Conservation (phyloP, 2,888 invertebrate species). For the Blera fallax region DNA sequence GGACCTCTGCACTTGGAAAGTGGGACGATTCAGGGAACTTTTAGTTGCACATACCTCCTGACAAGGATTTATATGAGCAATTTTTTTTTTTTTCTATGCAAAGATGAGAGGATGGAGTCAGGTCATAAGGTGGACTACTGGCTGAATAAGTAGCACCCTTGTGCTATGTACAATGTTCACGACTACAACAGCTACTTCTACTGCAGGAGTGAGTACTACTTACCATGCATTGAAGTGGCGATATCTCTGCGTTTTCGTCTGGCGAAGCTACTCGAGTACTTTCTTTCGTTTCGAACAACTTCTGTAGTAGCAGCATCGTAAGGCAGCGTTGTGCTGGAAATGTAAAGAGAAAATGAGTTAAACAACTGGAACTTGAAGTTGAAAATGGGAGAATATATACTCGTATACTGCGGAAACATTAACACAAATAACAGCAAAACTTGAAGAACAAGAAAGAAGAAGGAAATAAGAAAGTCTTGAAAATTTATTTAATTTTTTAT, state of each 20-base stretch:
- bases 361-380: slow-evolving; percentile 20
- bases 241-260: slow-evolving; percentile 78
- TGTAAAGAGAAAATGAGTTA: slow-evolving; percentile 37
- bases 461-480: slow-evolving; percentile 9
- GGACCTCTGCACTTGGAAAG: neutral
- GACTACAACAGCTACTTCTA: neutral
- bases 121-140: neutral
- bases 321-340: slow-evolving; percentile 60
- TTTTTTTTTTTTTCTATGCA: neutral
- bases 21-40: neutral
- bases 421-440: slow-evolving; percentile 51
- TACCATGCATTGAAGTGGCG: slow-evolving; percentile 79
- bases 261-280: slow-evolving; percentile 69
- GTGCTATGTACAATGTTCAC: slow-evolving; percentile 10
- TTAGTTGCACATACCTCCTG: neutral
- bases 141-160: slow-evolving; percentile 27
- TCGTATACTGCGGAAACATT: slow-evolving; percentile 39
- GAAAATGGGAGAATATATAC: neutral
- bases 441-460: neutral
- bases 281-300: slow-evolving; percentile 64
- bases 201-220: slow-evolving; percentile 65
- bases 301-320: slow-evolving; percentile 42
- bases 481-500: neutral
- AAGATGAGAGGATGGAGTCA: neutral
- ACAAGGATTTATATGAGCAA: neutral